Conservation (phyloP, 37 sponge, comb jelly and placozoan species). For the Agelas oroides region DNA sequence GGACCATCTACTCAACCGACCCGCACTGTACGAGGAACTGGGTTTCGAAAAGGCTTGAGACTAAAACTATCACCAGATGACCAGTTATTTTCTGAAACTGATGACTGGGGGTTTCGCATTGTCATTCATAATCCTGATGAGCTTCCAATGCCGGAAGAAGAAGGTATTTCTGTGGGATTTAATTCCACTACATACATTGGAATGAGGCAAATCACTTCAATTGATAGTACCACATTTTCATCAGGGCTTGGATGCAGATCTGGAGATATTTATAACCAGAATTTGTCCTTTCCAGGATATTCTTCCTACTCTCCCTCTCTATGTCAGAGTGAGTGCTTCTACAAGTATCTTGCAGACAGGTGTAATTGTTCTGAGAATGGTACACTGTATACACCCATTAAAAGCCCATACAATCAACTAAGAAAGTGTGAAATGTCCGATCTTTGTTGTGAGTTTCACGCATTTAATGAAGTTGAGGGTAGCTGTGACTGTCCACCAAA, state of each 20-base stretch:
- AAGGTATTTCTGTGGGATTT: slow-evolving; percentile 1
- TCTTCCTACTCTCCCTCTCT: slow-evolving; percentile 8
- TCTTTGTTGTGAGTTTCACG: slow-evolving; percentile 7
- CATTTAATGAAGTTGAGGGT: neutral
- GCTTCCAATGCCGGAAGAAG: neutral
- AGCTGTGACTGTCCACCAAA: slow-evolving; percentile 22
- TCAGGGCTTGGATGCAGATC: neutral
- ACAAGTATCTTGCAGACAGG: neutral
- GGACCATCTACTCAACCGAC: neutral
- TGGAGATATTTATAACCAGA: neutral
- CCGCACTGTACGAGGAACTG: slow-evolving; percentile 2
- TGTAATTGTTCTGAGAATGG: slow-evolving; percentile 1
- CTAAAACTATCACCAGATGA: slow-evolving; percentile 6
- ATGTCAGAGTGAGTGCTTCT: slow-evolving; percentile 8
- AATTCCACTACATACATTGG: neutral
- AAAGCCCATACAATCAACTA: neutral
- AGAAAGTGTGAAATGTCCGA: neutral
- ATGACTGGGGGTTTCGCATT: neutral
- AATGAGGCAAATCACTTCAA: slow-evolving; percentile 12
- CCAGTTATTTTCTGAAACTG: neutral
- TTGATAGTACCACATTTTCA: slow-evolving; percentile 7
- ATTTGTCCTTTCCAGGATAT: slow-evolving; percentile 9
- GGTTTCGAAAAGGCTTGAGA: neutral
- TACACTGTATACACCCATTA: slow-evolving; percentile 3
- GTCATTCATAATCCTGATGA: slow-evolving; percentile 11